phyloP scores from a whole-genome alignment of 2,797 vertebrate species.

The Onychomys leucogaster region DNA sequence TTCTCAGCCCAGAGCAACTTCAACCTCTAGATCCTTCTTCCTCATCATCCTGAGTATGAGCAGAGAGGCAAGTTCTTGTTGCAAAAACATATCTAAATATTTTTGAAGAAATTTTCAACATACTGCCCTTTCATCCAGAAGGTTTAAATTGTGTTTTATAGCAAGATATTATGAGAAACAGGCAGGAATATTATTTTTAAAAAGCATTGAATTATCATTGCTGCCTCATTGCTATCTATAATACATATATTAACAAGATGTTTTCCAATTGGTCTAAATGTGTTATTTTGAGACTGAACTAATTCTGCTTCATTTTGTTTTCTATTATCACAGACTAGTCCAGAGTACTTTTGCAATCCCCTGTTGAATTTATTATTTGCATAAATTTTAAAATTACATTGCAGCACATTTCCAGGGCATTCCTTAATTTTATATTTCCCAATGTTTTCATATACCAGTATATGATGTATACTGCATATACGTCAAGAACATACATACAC shows the following conservation, averaged over 20 bases:
- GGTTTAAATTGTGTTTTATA: background rate
- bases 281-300: background rate
- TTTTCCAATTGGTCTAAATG: background rate
- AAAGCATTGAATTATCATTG: background rate
- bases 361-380: too few species aligned
- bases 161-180: background rate
- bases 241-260: background rate
- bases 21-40: background rate
- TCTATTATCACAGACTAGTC: background rate
- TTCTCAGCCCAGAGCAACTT: background rate
- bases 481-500: background rate
- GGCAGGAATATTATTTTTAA: background rate
- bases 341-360: background rate
- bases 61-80: background rate
- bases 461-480: too few species aligned
- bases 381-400: background rate
- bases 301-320: background rate
- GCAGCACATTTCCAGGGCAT: background rate
- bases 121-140: background rate
- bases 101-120: background rate
- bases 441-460: background rate
- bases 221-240: background rate
- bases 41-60: too few species aligned
- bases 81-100: background rate
- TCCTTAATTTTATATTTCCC: background rate